Base-by-base conservation (phyloP, 1,140 invertebrate genomes). In the Aphis gossypii region DNA sequence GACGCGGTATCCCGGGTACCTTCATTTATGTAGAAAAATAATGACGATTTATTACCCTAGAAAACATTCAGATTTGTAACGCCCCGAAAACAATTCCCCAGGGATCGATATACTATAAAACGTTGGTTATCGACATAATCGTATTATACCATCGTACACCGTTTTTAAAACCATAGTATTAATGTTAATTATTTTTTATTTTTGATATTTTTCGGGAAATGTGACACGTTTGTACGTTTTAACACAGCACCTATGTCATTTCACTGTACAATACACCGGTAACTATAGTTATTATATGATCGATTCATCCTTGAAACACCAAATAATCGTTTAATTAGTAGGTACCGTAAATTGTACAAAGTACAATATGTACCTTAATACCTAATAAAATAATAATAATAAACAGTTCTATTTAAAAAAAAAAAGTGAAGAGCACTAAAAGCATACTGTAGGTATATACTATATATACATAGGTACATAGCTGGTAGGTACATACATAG, bases 251-350 rank as follows among this genome's bases (percentile, higher is more conserved):
- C 54, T 54, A 76, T 76, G 60, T 76, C 14, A 76, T 76, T 76
- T 76, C 14, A 76, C 60, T 4, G 76, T n/a, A 83, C 35, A 38
- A 46, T 88, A 35, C 44, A 88, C 44, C 2, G n/a, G 46, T 3
- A 30, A 88, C 86, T 48, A 88, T 51, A 35, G 30, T 48, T n/a
- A 5, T 87, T 87, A 51, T 8, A 87, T 46, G 51, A 88, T 48
- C 44, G 44, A 51, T 88, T 88, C 44, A 30, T 88, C 86, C 86
- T 88, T 88, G 44, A 51, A 87, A 88, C 41, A 44, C 46, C 25
- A 88, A 88, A 88, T 88, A n/a, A 88, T 88, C 18, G 44, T 88
- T 30, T 88, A 48, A 48, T 88, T 88, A 88, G 86, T n/a, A 20
- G 9, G 46, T 35, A 20, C 18, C 46, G n/a, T 51, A 88, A 88